A percentile compares a stretch with the other conserved stretches of the same genome.
These are phyloP conservation scores for Eupithecia subfuscata DNA, from an alignment of 2,888 invertebrate species.

Conservation along the genomic window DNA sequence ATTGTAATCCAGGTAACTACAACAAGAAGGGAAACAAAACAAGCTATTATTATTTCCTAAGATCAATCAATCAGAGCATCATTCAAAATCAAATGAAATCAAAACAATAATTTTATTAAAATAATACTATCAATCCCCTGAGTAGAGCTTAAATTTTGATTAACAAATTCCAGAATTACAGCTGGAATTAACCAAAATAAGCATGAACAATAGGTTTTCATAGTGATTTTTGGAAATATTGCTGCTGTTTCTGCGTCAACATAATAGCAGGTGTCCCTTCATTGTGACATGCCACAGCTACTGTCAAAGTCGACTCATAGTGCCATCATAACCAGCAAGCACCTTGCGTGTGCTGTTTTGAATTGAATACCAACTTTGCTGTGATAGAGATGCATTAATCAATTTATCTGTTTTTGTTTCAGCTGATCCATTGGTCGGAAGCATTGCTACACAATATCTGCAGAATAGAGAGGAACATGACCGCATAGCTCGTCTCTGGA, in stretches of 20 bases:
- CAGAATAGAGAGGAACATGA: slow-evolving; percentile 99
- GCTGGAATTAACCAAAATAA: too few relatives aligned
- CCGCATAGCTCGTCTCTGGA: slow-evolving; percentile 99
- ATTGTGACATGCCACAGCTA: too few relatives aligned
- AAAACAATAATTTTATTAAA: too few relatives aligned
- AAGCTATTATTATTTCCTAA: background rate
- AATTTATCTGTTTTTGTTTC: slow-evolving; percentile 58
- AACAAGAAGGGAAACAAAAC: background rate
- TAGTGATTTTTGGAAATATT: too few relatives aligned
- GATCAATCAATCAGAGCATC: background rate
- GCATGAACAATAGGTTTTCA: too few relatives aligned
- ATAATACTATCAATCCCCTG: too few relatives aligned
- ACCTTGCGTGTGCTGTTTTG: background rate
- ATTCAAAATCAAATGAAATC: background rate
- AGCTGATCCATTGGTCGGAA: slow-evolving; percentile 98
- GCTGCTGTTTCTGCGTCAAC: too few relatives aligned
- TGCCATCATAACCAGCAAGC: too few relatives aligned
- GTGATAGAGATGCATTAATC: background rate
- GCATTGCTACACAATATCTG: slow-evolving; percentile 98
- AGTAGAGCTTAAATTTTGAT: background rate
- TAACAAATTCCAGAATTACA: too few relatives aligned
- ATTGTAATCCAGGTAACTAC: slow-evolving; percentile 96
- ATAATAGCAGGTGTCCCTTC: too few relatives aligned
- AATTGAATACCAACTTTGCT: background rate
- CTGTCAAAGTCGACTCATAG: too few relatives aligned